These are phyloP conservation scores for Astyanax mexicanus DNA, from an alignment of 2,797 vertebrate genomes.

Conservation along the genomic window DNA sequence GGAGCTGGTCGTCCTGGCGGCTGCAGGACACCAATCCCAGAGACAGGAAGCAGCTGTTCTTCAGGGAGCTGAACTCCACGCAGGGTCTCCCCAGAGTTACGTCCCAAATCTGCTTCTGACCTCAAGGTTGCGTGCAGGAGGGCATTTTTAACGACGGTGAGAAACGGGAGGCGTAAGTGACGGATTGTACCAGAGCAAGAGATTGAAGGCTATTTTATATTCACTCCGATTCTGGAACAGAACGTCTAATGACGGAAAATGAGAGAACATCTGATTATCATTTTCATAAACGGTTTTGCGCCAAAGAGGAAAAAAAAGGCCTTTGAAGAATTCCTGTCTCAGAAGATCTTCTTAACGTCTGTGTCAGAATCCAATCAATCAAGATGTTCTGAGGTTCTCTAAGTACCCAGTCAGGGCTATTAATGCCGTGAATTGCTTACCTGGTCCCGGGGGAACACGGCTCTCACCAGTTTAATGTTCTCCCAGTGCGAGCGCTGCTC, in stretches of 20 bases:
- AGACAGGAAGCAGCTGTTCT: conserved; percentile 57
- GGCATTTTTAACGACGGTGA: neutral
- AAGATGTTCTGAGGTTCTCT: neutral
- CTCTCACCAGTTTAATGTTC: neutral
- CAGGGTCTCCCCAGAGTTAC: neutral
- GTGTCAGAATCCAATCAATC: neutral
- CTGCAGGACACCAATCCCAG: conserved; percentile 18
- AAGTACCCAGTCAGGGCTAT: neutral
- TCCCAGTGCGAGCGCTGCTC: neutral
- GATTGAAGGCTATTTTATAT: neutral
- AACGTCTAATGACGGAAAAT: neutral
- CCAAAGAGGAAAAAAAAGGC: neutral
- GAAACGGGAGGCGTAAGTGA: neutral
- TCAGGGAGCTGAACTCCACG: neutral
- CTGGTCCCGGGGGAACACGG: neutral
- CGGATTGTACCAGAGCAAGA: neutral
- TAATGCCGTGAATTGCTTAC: neutral
- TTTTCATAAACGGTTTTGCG: neutral
- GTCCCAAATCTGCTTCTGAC: neutral
- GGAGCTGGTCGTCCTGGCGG: conserved; percentile 7
- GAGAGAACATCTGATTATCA: neutral
- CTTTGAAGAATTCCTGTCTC: neutral
- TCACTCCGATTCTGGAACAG: neutral
- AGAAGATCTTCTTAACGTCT: neutral
- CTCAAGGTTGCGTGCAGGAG: too few relatives aligned